A percentile compares a stretch with the other conserved stretches of the same genome.
phyloP scores from a whole-genome alignment of 1,140 invertebrate species.

The Drosophila oshimai region DNA sequence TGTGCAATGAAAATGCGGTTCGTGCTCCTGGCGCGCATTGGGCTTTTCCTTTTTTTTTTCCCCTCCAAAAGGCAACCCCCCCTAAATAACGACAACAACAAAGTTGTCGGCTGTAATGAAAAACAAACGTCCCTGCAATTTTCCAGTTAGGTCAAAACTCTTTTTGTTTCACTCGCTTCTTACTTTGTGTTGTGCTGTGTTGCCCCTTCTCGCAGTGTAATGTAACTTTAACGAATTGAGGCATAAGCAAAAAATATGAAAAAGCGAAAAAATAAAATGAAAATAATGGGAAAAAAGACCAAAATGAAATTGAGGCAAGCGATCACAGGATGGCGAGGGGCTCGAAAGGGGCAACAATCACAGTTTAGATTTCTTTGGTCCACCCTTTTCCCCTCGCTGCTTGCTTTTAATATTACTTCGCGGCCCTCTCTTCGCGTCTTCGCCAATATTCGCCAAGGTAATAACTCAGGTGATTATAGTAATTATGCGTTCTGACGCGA shows the following conservation, averaged over 20 bases:
- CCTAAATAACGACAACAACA: slow-evolving; percentile 1
- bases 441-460: slow-evolving; percentile 82
- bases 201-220: slow-evolving; percentile 56
- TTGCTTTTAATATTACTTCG: slow-evolving; percentile 74
- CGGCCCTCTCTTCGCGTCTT: slow-evolving; percentile 50
- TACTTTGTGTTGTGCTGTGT: not conserved
- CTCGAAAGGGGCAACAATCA: slow-evolving; percentile 53
- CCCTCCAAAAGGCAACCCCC: not conserved
- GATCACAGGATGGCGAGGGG: slow-evolving; percentile 9
- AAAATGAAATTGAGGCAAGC: slow-evolving; percentile 74
- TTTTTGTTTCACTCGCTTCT: slow-evolving; percentile 4
- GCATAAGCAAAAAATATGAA: slow-evolving; percentile 16
- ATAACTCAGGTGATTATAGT: slow-evolving; percentile 83
- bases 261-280: slow-evolving; percentile 53
- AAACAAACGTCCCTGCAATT: slow-evolving; percentile 77
- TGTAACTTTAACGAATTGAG: slow-evolving; percentile 72
- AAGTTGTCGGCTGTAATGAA: slow-evolving; percentile 58
- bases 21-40: slow-evolving; percentile 56
- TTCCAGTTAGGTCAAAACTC: slow-evolving; percentile 71
- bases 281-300: slow-evolving; percentile 79
- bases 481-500: slow-evolving; percentile 83
- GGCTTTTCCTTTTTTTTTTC: not conserved
- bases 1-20: slow-evolving; percentile 75
- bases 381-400: slow-evolving; percentile 2
- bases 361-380: slow-evolving; percentile 73